Evolutionary conservation across 2,113 vertebrate species (phyloP).

Genomic region (Rallus limicola): DNA sequence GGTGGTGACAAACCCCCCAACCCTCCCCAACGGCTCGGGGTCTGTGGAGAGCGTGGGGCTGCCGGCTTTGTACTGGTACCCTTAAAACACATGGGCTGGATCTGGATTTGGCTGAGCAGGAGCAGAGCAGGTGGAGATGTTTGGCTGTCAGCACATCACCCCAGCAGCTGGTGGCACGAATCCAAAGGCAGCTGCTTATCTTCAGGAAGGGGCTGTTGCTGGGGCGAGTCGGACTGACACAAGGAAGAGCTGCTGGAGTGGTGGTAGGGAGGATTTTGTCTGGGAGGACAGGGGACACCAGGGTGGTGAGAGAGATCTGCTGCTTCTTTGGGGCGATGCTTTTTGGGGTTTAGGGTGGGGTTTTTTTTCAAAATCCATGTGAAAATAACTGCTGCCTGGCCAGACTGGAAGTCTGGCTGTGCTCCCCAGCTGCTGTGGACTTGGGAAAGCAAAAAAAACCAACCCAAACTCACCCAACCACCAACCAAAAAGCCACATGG

Average conservation of each 20-base stretch:
- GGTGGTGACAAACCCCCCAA: background rate
- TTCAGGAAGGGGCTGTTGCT: conserved; percentile 34
- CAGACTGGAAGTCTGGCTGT: background rate
- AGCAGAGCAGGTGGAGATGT: conserved; percentile 51
- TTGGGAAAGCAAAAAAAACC: background rate
- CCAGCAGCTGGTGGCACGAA: conserved; percentile 47
- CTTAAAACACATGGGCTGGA: background rate
- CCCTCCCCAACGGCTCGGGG: too few relatives aligned
- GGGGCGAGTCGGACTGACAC: background rate
- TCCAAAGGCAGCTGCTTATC: conserved; percentile 64
- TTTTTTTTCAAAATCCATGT: background rate
- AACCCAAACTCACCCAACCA: too few relatives aligned
- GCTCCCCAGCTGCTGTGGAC: background rate
- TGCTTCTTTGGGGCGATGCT: background rate
- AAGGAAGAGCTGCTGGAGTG: background rate
- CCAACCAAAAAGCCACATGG: background rate
- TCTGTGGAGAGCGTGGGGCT: background rate
- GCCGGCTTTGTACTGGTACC: background rate
- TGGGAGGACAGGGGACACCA: background rate
- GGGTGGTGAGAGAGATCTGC: background rate
- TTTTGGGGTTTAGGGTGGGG: background rate
- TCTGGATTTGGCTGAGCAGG: conserved; percentile 18
- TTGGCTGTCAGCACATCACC: conserved; percentile 42
- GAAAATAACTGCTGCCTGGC: background rate
- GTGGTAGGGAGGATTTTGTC: background rate